Base-by-base conservation (phyloP, 2,113 vertebrate genomes). In the Ardeotis arabs region DNA sequence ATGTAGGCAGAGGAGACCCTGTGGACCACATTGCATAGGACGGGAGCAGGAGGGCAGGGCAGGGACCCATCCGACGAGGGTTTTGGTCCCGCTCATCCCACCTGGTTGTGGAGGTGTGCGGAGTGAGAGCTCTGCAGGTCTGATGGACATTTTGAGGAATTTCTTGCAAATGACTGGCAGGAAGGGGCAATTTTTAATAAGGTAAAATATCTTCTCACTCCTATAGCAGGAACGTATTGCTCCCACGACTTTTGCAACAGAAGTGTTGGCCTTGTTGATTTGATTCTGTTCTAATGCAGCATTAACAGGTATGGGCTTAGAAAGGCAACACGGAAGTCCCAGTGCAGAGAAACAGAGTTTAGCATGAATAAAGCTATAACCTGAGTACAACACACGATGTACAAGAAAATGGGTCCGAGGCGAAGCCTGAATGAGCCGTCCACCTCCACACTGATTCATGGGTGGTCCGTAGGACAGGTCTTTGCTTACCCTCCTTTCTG, bases 101-200 rank as follows among this genome's bases (percentile, higher is more conserved):
- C 33, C 0, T 1, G 2, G 15, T 0, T 33, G 44, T 3, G 2
- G 72, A 53, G 47, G 35, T 17, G 28, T 5, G 13, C 0, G 2
- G 16, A 53, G 47, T 4, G 27, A 56, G 28, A 53, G 22, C 24
- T 72, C 64, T 92, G 68, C 18, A 41, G 10, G 3, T 35, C 27
- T 62, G 27, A 52, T 21, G 37, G 56, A 17, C 15, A 2, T 49
- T 58, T 52, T 37, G 39, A 67, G 27, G 66, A 44, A 50, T 29
- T 82, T 59, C 62, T 78, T 79, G 67, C 37, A 64, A 69, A 75
- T 21, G 25, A 37, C 15, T 64, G 66, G 11, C 28, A 62, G 52
- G 11, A 44, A 79, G 72, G n/a, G 49, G 12, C 3, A 58, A 7
- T 29, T 72, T 70, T 69, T 35, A 27, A 24, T 23, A 66, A 13